Evolutionary conservation across 2,888 invertebrate species (phyloP), one percentile per base, ranked within the genome.

Genomic region (Drosophila infuscata): DNA sequence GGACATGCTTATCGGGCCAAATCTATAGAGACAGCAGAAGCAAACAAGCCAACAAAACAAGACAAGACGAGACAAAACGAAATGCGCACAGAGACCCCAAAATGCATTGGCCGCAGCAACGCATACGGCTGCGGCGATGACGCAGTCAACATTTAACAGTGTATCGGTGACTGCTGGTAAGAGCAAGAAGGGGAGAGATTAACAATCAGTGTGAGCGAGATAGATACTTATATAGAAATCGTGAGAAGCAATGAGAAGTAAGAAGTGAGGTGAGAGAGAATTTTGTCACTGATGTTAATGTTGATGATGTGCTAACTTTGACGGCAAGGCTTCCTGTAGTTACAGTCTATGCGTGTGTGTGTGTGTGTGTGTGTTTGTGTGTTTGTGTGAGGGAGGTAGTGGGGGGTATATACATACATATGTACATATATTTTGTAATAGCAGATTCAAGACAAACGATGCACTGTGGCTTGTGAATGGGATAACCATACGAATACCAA

Each of bases 271-370:
- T 43, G 43, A 20, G 41, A 32, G 20, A 57, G 48, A 79, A 65
- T 62, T 75, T 78, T 75, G 71, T 71, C 62, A 72, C 36, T 52
- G 41, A 59, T 38, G 65, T 68, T 68, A 36, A 67, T 67, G 62
- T 69, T 73, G 63, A 70, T 54, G 71, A 75, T 79, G 75, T 78
- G 78, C 72, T 59, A 75, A 79, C 79, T 59, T 62, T 35, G 66
- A 67, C 75, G 71, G 71, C 64, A 54, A 66, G 43, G 65, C 52
- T 78, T 78, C 78, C 78, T 78, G 79, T 66, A 53, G 74, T 65
- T 59, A 73, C 52, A 57, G 36, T 70, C 20, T 7, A 9, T 29
- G 11, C 36, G 17, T 25, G 15, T 49, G 29, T 43, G 11, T 20
- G 11, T 25, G 35, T 46, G 17, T 43, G 6, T 36, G 36, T 2